phyloP scores from a whole-genome alignment of 1,140 invertebrate species.

The Dufourea novaeangliae region DNA sequence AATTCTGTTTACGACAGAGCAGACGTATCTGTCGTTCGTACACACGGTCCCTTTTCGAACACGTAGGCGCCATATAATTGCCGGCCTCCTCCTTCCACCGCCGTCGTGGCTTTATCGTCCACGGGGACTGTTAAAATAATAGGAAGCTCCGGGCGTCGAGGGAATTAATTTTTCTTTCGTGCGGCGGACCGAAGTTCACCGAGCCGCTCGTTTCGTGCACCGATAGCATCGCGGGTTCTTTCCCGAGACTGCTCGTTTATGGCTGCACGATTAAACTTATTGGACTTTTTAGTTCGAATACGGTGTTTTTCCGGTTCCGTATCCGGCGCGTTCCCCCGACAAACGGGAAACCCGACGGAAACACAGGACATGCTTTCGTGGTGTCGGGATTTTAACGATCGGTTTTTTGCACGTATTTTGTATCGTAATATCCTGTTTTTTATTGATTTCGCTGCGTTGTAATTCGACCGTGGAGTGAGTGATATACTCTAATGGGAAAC shows the following conservation, averaged over 20 bases:
- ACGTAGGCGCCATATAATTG: slow-evolving; percentile 49
- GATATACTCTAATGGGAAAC: too few species aligned
- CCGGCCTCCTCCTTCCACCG: neutral
- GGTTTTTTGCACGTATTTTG: too few species aligned
- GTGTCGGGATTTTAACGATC: neutral
- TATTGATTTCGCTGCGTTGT: too few species aligned
- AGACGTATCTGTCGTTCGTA: slow-evolving; percentile 6
- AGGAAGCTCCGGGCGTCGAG: slow-evolving; percentile 52
- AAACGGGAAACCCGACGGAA: too few species aligned
- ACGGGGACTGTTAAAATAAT: slow-evolving; percentile 54
- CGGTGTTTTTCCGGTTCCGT: slow-evolving; percentile 6
- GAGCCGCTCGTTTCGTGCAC: slow-evolving; percentile 24
- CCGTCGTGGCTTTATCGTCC: slow-evolving; percentile 43
- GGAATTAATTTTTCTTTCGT: slow-evolving; percentile 58
- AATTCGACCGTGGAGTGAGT: too few species aligned
- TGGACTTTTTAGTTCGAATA: slow-evolving; percentile 19
- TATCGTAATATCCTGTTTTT: too few species aligned
- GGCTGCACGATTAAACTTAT: slow-evolving; percentile 54
- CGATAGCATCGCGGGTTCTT: slow-evolving; percentile 51
- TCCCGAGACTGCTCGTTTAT: slow-evolving; percentile 25
- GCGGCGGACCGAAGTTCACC: slow-evolving; percentile 25
- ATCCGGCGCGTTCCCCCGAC: neutral
- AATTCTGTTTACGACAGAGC: slow-evolving; percentile 51
- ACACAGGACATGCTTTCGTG: neutral
- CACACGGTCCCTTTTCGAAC: slow-evolving; percentile 2